These are phyloP conservation scores for Paramisgurnus dabryanus DNA, from an alignment of 2,113 vertebrate genomes.

Conservation along the genomic window DNA sequence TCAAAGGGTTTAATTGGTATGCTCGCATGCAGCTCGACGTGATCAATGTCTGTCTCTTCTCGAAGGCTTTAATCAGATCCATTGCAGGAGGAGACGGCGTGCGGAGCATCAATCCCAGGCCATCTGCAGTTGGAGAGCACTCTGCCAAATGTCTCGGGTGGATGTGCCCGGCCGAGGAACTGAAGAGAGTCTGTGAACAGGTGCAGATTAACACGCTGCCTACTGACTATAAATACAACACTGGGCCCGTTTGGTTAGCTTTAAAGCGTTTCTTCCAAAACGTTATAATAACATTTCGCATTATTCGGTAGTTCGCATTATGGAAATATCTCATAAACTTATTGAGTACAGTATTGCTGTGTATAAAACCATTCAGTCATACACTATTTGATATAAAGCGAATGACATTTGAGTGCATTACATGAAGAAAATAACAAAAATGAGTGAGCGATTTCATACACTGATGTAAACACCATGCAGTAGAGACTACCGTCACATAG, in stretches of 20 bases:
- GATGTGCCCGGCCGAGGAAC: conserved; percentile 53
- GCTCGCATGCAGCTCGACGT: conserved; percentile 53
- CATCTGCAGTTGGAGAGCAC: conserved; percentile 49
- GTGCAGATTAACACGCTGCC: conserved; percentile 44
- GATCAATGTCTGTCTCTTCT: conserved; percentile 56
- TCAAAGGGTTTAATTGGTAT: conserved; percentile 57
- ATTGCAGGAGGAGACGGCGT: conserved; percentile 51
- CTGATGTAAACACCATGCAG: too few relatives aligned
- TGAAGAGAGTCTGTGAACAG: conserved; percentile 45
- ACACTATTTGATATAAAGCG: too few relatives aligned
- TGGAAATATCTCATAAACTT: too few relatives aligned
- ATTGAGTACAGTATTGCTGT: too few relatives aligned
- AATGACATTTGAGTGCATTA: too few relatives aligned
- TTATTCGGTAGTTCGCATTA: too few relatives aligned
- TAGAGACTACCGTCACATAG: too few relatives aligned
- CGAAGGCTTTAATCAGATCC: conserved; percentile 46
- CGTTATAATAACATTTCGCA: not conserved
- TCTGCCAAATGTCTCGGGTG: conserved; percentile 49
- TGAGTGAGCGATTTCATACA: too few relatives aligned
- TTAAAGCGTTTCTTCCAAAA: conserved; percentile 7
- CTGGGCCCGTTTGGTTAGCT: conserved; percentile 15
- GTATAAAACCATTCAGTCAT: too few relatives aligned
- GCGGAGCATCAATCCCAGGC: conserved; percentile 54
- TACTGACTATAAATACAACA: conserved; percentile 32
- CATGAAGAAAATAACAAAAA: too few relatives aligned